Conservation (phyloP, 2,888 invertebrate species). For the Tinea pellionella region DNA sequence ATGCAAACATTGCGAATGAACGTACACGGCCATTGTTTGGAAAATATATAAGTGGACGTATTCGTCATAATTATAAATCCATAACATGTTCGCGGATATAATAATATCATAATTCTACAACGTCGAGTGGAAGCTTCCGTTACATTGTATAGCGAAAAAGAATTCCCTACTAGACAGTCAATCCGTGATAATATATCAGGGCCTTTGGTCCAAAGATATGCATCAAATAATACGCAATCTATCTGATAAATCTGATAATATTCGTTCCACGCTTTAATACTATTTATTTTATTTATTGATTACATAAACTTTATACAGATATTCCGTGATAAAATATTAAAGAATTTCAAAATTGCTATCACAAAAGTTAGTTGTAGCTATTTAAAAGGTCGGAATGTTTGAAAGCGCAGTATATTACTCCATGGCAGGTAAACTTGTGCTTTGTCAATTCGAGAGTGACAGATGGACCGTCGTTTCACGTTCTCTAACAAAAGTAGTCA, state of each 20-base stretch:
- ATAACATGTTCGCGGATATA: constrained; percentile 2
- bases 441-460: constrained; percentile 35
- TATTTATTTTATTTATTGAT: neutral
- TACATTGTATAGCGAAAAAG: neutral
- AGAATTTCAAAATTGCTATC: neutral
- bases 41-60: constrained; percentile 5
- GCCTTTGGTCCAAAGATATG: neutral
- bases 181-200: neutral
- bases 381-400: constrained; percentile 19
- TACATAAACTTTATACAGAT: neutral
- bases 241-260: neutral
- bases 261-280: neutral
- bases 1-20: constrained; percentile 41
- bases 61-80: constrained; percentile 2
- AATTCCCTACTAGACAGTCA: constrained; percentile 1
- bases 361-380: neutral
- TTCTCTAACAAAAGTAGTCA: constrained; percentile 20
- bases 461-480: constrained; percentile 34
- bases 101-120: constrained; percentile 5
- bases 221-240: neutral
- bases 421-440: constrained; percentile 36
- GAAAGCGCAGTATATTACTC: constrained; percentile 41
- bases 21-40: constrained; percentile 15
- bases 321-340: neutral
- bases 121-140: neutral